Evolutionary conservation across 1,140 invertebrate species (phyloP), one percentile per base, ranked within the genome.

Genomic region (Tetragonula clypearis): DNA sequence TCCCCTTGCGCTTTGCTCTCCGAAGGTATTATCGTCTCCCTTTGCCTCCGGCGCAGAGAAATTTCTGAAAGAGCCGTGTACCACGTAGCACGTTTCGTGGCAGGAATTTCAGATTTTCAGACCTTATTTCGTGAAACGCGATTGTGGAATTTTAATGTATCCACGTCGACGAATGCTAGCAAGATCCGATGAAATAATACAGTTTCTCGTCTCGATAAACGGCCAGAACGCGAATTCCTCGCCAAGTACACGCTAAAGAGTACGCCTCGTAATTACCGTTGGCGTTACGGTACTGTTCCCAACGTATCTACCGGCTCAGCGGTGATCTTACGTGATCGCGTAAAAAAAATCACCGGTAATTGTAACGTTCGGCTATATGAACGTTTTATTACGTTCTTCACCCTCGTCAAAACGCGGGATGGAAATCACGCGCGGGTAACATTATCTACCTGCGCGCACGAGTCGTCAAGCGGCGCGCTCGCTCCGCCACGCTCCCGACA

Each of bases 351-450:
- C 4, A 2, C 15, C 5, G 60, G 60, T 72, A 86, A 86, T 84
- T 84, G 62, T 84, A 82, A 79, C 76, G 72, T 77, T 79, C n/a
- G 26, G 14, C 72, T 65, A 35, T 41, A 86, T 79, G 65, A 79
- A 78, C 75, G 76, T 56, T 84, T 79, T 66, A 79, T 65, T 65
- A 65, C 21, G 68, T 56, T 84, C 77, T 56, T 84, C 77, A 73
- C 58, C 68, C 77, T 79, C 68, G 82, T 84, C 82, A 79, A 49
- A 35, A 72, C 77, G 12, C 14, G 35, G 35, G 66, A 79, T 30
- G 26, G 41, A 72, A 72, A 55, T 79, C 68, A 21, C n/a, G 26
- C n/a, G 19, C 53, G 65, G 60, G 81, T 68, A 83, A 77, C 74
- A 56, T 84, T 72, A 84, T 84, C 68, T 53, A 58, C 21, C 41